A percentile compares a stretch with the other conserved stretches of the same genome.
These are phyloP conservation scores for Sycophaga agraensis DNA, from an alignment of 1,140 invertebrate species.

Conservation along the genomic window DNA sequence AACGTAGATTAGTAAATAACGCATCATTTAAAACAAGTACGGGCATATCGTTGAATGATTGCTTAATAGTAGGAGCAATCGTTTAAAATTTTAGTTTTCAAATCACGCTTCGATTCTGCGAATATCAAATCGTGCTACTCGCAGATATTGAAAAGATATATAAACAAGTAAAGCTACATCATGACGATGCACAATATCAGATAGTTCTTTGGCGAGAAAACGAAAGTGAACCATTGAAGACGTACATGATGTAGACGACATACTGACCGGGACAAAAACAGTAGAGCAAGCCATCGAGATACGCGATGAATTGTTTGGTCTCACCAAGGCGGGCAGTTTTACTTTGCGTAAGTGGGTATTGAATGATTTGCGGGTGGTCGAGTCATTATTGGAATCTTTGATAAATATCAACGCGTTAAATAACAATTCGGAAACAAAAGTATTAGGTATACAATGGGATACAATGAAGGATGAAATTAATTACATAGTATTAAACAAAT, in stretches of 20 bases:
- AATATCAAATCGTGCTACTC: slow-evolving; percentile 9
- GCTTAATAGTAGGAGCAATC: slow-evolving; percentile 34
- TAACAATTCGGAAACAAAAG: not conserved
- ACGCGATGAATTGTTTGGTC: not conserved
- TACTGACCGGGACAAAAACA: not conserved
- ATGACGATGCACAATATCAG: slow-evolving; percentile 3
- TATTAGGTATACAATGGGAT: not conserved
- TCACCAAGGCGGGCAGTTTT: slow-evolving; percentile 2
- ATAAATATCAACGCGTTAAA: not conserved
- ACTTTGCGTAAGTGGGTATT: not conserved
- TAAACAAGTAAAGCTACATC: not conserved
- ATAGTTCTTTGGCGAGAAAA: not conserved
- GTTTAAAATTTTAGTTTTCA: slow-evolving; percentile 34
- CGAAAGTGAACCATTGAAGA: not conserved
- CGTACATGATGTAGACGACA: not conserved
- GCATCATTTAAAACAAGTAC: slow-evolving; percentile 26
- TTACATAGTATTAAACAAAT: not conserved
- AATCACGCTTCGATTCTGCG: not conserved
- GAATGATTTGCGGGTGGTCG: not conserved
- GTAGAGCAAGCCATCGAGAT: not conserved
- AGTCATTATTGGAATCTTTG: not conserved
- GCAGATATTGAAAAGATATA: slow-evolving; percentile 20
- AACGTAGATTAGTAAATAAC: slow-evolving; percentile 34
- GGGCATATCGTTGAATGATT: slow-evolving; percentile 35
- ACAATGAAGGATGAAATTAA: not conserved